phyloP scores from a whole-genome alignment of 2,888 invertebrate genomes.

The Tromatobia lineatoria region DNA sequence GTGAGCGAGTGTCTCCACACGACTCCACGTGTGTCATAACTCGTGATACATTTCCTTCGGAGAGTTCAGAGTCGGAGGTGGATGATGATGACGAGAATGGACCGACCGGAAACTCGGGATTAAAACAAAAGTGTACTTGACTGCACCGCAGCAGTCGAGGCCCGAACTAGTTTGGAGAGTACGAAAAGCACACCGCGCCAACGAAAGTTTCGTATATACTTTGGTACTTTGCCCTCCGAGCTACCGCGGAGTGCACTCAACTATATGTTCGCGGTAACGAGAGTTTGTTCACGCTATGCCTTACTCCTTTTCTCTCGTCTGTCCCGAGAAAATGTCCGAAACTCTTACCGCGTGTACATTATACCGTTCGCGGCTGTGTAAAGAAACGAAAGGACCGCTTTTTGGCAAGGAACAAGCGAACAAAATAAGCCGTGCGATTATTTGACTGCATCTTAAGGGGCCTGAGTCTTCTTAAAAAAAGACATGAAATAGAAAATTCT shows the following conservation, averaged over 20 bases:
- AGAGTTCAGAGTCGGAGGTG: slow-evolving; percentile 34
- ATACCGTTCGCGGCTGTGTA: slow-evolving; percentile 5
- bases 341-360: slow-evolving; percentile 21
- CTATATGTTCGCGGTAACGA: slow-evolving; percentile 68
- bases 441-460: background rate
- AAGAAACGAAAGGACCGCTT: slow-evolving; percentile 1
- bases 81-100: slow-evolving; percentile 38
- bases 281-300: slow-evolving; percentile 63
- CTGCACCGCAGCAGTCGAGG: slow-evolving; percentile 10
- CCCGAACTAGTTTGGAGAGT: slow-evolving; percentile 24
- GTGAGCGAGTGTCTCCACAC: slow-evolving; percentile 42
- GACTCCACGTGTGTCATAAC: slow-evolving; percentile 51
- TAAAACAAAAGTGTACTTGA: slow-evolving; percentile 61
- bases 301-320: slow-evolving; percentile 28
- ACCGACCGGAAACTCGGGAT: slow-evolving; percentile 54
- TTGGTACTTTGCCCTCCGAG: slow-evolving; percentile 63
- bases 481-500: no score
- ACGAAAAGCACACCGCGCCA: slow-evolving; percentile 35
- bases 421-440: background rate
- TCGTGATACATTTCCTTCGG: slow-evolving; percentile 65
- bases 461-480: no score
- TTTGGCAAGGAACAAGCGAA: background rate
- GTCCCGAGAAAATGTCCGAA: slow-evolving; percentile 29
- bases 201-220: slow-evolving; percentile 64
- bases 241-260: slow-evolving; percentile 68